phyloP scores from a whole-genome alignment of 64 coral and sea anemone species.

The Cladopsammia gracilis region DNA sequence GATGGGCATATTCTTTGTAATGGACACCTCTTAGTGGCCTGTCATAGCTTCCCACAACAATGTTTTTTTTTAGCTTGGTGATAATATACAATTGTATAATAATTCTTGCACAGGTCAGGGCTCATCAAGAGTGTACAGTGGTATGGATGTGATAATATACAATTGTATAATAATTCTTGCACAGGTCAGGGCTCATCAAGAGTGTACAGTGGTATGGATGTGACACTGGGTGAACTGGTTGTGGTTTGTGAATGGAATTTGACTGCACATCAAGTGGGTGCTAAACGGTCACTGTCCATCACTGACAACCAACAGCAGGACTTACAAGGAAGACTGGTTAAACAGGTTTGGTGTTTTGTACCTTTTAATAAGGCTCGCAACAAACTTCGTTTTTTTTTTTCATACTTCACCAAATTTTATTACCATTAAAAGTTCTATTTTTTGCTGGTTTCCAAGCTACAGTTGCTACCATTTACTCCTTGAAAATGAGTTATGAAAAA shows the following conservation, averaged over 20 bases:
- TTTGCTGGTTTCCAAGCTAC: no score
- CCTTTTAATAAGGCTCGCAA: no score
- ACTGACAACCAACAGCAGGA: constrained; percentile 65
- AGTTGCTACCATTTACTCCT: no score
- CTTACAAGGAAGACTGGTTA: constrained; percentile 63
- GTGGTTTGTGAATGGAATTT: constrained; percentile 89
- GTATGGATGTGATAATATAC: constrained; percentile 82
- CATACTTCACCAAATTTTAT: no score
- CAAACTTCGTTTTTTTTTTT: no score
- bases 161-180: neutral
- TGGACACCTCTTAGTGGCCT: no score
- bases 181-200: constrained; percentile 80
- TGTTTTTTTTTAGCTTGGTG: no score
- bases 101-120: constrained; percentile 62
- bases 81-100: no score
- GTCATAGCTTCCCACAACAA: no score
- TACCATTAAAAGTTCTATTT: no score
- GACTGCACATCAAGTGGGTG: constrained; percentile 16
- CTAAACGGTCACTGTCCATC: neutral
- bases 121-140: constrained; percentile 80
- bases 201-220: constrained; percentile 89
- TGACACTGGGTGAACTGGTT: constrained; percentile 81
- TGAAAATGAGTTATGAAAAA: no score
- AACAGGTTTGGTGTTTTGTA: constrained; percentile 70
- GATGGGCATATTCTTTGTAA: no score